phyloP scores from a whole-genome alignment of 1,140 invertebrate genomes.

The Lucilia sericata region DNA sequence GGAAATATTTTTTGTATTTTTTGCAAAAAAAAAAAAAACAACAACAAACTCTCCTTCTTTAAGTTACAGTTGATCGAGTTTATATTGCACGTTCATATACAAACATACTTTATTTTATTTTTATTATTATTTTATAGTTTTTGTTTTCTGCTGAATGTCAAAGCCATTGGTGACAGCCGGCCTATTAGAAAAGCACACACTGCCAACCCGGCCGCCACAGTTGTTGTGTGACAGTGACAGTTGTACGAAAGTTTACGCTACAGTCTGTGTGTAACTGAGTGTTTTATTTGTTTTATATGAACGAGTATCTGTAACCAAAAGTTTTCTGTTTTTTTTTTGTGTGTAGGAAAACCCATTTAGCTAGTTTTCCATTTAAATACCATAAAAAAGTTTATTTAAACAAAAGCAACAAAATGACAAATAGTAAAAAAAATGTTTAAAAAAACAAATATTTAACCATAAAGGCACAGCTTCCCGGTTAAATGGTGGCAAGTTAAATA shows the following conservation, averaged over 20 bases:
- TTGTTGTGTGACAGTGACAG: background rate
- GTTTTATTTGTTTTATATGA: background rate
- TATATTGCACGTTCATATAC: background rate
- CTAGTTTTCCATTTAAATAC: conserved; percentile 27
- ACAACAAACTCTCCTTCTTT: too few species aligned
- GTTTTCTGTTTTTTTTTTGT: conserved; percentile 4
- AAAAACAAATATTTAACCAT: conserved; percentile 13
- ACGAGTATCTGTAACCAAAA: background rate
- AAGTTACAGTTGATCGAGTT: conserved; percentile 36
- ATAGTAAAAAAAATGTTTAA: background rate
- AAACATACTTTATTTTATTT: background rate
- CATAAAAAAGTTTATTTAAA: background rate
- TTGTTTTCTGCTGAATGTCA: conserved; percentile 39
- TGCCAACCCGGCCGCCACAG: background rate
- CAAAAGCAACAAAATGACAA: background rate
- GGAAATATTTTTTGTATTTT: background rate
- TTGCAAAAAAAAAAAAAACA: too few species aligned
- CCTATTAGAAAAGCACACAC: conserved; percentile 4
- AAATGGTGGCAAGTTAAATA: background rate
- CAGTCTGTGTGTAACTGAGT: background rate
- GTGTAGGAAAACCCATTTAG: conserved; percentile 35
- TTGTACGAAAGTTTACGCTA: background rate
- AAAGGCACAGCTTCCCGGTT: conserved; percentile 15
- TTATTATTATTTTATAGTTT: background rate
- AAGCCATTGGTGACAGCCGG: conserved; percentile 36